phyloP scores from a whole-genome alignment of 2,888 invertebrate species.

The Tetrapedia diversipes region DNA sequence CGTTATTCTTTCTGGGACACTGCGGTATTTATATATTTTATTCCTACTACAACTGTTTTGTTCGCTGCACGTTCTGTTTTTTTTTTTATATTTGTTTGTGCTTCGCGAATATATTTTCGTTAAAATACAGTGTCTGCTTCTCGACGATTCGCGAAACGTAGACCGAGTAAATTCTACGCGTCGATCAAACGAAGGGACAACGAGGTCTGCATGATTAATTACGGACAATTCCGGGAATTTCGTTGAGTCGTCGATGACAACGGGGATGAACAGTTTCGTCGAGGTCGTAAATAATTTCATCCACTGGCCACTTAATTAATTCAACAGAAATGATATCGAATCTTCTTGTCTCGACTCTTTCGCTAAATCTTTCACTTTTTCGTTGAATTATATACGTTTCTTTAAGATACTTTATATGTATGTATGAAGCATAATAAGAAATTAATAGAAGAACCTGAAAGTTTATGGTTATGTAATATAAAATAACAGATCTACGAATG shows the following conservation, averaged over 20 bases:
- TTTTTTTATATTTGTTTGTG: background rate
- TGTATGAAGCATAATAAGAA: too few species aligned
- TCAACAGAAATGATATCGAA: background rate
- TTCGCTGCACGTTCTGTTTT: too few species aligned
- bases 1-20: too few species aligned
- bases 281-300: conserved; percentile 8
- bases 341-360: background rate
- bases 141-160: background rate
- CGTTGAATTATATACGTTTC: background rate
- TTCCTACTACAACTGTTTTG: too few species aligned
- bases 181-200: background rate
- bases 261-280: background rate
- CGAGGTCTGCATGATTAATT: conserved; percentile 5
- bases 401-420: too few species aligned
- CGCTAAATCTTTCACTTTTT: background rate
- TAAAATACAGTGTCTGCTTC: background rate
- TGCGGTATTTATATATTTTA: too few species aligned
- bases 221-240: background rate
- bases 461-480: too few species aligned
- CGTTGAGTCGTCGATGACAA: background rate
- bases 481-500: too few species aligned
- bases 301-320: background rate
- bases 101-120: background rate
- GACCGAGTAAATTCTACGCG: background rate
- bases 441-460: too few species aligned